Evolutionary conservation across 2,113 vertebrate genomes (phyloP), one percentile per base, ranked within the genome.

Genomic region (Lipophrys pholis): DNA sequence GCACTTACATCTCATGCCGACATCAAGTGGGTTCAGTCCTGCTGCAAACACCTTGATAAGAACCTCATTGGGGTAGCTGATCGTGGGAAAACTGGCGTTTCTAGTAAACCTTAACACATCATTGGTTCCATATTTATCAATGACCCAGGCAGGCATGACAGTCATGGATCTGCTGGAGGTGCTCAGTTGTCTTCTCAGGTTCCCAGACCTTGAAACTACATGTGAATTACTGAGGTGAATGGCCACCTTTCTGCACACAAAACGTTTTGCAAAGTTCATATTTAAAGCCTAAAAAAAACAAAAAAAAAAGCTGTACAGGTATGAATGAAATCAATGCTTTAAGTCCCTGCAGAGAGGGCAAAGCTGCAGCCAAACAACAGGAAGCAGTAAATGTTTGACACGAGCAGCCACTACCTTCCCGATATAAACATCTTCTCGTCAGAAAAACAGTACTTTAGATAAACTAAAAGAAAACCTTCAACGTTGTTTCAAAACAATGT

Each of bases 1-100:
- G 6, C 6, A 95, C 96, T 96, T 94, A 97, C 97, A 95, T 95
- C 96, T 94, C 97, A 99, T 99, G 83, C 93, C 95, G 71, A 99
- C 91, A 79, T 99, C 98, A 65, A 99, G 89, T 8, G 98, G 98
- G 84, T 97, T 99, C 42, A 99, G 84, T 79, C 95, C 95, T 6
- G 95, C 95, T 11, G 97, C 96, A 5, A 94, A 94, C 80, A 99
- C 97, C 85, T 94, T 95, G 64, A 99, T 90, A 56, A 99, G 93
- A 11, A 99, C 96, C 89, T 99, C 97, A 88, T 98, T 99, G 5
- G 98, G 97, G 64, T 95, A 97, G 67, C 90, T 69, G 76, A 99
- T 95, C 59, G 93, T 3, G 14, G 98, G 98, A 60, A 99, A 89
- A 39, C 73, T 51, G 84, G 95, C 96, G 16, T 96, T 92, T 70